phyloP scores from a whole-genome alignment of 2,888 invertebrate genomes.

The Quadroppia sp. region DNA sequence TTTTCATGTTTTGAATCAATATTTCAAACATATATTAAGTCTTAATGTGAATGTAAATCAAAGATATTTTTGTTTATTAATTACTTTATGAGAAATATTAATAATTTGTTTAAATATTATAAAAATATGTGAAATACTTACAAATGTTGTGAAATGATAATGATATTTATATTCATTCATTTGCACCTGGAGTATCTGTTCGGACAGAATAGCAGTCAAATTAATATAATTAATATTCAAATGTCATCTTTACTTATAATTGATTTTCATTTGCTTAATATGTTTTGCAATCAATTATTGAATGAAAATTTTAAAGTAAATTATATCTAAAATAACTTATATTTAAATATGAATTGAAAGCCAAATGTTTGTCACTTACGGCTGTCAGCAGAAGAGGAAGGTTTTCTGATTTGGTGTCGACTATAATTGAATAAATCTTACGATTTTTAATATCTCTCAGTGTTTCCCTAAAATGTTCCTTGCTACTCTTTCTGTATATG shows the following conservation, averaged over 20 bases:
- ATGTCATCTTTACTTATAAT: too few relatives aligned
- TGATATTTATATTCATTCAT: conserved; percentile 95
- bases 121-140: conserved; percentile 56
- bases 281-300: too few relatives aligned
- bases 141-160: conserved; percentile 90
- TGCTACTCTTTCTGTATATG: conserved; percentile 64
- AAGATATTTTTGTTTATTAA: too few relatives aligned
- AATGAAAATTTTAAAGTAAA: too few relatives aligned
- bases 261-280: too few relatives aligned
- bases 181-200: conserved; percentile 83
- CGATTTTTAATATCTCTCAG: conserved; percentile 79
- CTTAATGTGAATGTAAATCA: neutral
- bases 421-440: conserved; percentile 77
- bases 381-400: conserved; percentile 79
- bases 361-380: too few relatives aligned
- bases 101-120: too few relatives aligned
- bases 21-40: neutral
- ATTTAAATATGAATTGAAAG: too few relatives aligned
- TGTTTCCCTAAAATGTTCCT: conserved; percentile 66
- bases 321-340: too few relatives aligned
- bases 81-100: too few relatives aligned
- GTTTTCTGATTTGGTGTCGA: conserved; percentile 72
- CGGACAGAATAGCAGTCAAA: too few relatives aligned
- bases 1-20: neutral
- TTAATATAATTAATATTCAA: too few relatives aligned